Evolutionary conservation across 2,113 vertebrate species (phyloP).

Genomic region (Clarias gariepinus): DNA sequence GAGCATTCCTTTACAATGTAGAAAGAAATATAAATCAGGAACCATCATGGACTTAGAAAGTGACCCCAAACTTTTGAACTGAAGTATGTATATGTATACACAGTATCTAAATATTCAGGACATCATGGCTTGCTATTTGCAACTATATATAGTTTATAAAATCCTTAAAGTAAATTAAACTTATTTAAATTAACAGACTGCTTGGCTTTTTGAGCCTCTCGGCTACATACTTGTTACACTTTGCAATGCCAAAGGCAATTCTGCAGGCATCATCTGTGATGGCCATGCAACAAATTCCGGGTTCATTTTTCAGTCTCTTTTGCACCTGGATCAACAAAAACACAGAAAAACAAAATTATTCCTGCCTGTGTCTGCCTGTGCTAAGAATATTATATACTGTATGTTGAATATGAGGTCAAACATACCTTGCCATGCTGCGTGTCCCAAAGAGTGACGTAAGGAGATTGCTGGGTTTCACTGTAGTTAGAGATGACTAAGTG

Average conservation of each 20-base stretch:
- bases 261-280: conserved; percentile 58
- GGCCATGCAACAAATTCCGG: conserved; percentile 64
- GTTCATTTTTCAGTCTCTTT: conserved; percentile 63
- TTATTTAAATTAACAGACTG: no score
- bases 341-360: background rate
- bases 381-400: no score
- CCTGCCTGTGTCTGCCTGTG: no score
- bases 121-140: no score
- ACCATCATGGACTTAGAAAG: no score
- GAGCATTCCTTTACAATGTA: no score
- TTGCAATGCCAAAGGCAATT: conserved; percentile 59
- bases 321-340: conserved; percentile 56
- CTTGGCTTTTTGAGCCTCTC: background rate
- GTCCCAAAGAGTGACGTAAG: conserved; percentile 64
- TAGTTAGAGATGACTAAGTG: conserved; percentile 64
- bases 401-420: no score
- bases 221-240: conserved; percentile 60
- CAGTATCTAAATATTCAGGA: no score
- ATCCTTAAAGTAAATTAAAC: no score
- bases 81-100: no score
- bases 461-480: conserved; percentile 58
- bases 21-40: no score
- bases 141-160: background rate
- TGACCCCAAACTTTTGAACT: no score
- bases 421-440: conserved; percentile 54